A percentile compares a stretch with the other conserved stretches of the same genome.
phyloP scores from a whole-genome alignment of 2,113 vertebrate genomes.

The Pomatostomus ruficeps region DNA sequence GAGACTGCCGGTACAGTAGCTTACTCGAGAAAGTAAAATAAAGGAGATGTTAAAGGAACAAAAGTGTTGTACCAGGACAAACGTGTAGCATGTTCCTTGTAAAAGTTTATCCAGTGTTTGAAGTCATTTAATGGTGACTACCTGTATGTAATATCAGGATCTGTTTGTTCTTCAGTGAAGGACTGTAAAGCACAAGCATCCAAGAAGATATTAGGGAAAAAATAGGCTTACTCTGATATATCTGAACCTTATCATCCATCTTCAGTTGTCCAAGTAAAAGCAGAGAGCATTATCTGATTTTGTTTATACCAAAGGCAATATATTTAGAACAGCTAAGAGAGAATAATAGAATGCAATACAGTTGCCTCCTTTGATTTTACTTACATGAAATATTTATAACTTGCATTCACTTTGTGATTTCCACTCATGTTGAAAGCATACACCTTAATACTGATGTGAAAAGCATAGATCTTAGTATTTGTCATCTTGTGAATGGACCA shows the following conservation, averaged over 20 bases:
- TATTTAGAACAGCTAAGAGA: background rate
- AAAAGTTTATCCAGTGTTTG: background rate
- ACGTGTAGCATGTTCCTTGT: background rate
- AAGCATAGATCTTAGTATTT: background rate
- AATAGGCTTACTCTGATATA: background rate
- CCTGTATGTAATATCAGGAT: background rate
- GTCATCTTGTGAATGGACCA: background rate
- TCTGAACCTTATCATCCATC: background rate
- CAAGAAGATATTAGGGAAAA: background rate
- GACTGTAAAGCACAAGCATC: background rate
- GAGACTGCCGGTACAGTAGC: background rate
- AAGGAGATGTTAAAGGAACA: background rate
- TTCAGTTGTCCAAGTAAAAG: background rate
- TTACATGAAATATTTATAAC: conserved; percentile 33
- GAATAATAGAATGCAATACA: background rate
- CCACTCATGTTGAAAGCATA: background rate
- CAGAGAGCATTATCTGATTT: background rate
- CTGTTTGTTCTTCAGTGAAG: background rate
- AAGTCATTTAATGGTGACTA: background rate
- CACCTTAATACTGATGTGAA: background rate
- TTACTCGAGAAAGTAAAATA: background rate
- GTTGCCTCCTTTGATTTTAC: conserved; percentile 7
- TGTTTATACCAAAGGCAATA: background rate
- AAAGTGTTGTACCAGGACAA: background rate
- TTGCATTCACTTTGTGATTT: background rate